Conservation (phyloP, 2,797 vertebrate species). For the Myotis daubentonii region DNA sequence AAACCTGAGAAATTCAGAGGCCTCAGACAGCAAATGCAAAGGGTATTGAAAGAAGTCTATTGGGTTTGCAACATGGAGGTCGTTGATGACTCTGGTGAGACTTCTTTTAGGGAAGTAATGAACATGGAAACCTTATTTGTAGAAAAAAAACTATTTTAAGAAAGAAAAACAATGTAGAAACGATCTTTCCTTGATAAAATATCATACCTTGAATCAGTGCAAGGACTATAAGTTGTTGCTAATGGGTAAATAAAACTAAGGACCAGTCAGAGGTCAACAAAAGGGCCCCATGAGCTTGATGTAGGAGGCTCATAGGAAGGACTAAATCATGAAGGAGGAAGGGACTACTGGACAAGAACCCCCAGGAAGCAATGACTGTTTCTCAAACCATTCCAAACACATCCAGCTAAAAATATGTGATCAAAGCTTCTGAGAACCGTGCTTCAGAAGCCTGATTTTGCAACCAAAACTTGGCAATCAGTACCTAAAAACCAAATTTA, state of each 20-base stretch:
- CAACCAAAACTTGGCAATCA: conserved; percentile 81
- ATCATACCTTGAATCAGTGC: background rate
- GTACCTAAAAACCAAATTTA: conserved; percentile 78
- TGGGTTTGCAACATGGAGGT: background rate
- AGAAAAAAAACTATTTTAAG: background rate
- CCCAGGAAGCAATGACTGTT: background rate
- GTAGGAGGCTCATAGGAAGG: conserved; percentile 12
- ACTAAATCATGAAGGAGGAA: conserved; percentile 49
- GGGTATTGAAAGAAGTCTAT: background rate
- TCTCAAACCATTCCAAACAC: conserved; percentile 62
- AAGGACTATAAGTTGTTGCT: background rate
- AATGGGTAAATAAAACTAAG: background rate
- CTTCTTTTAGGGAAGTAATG: background rate
- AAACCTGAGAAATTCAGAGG: background rate
- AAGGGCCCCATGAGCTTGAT: conserved; percentile 3
- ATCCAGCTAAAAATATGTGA: conserved; percentile 54
- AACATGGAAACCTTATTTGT: background rate
- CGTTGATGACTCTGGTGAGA: background rate
- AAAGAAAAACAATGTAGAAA: background rate
- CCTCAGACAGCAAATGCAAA: background rate
- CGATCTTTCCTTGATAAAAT: background rate
- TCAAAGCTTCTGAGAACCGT: conserved; percentile 67
- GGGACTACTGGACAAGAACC: conserved; percentile 24
- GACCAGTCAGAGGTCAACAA: conserved; percentile 24
- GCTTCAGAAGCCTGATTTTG: conserved; percentile 74